A percentile compares a stretch with the other conserved stretches of the same genome.
Evolutionary conservation across 2,888 invertebrate species (phyloP).

Genomic region (Cosmopolites sordidus): DNA sequence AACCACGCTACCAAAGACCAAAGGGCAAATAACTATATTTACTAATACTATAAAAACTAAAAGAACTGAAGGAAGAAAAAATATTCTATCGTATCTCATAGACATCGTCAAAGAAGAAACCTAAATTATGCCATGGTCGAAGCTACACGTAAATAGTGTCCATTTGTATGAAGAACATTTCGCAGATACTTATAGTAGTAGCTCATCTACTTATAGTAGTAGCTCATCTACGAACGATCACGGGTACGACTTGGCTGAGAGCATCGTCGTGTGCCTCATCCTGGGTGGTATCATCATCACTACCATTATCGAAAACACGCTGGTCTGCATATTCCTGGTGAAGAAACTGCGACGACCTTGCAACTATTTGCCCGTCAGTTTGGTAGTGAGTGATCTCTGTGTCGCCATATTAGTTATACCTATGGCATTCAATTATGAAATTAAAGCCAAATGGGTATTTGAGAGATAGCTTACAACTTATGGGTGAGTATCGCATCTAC

Average conservation of each 20-base stretch:
- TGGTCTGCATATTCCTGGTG: constrained; percentile 91
- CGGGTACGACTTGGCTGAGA: constrained; percentile 45
- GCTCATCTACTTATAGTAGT: constrained; percentile 30
- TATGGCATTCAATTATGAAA: constrained; percentile 90
- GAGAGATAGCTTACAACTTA: constrained; percentile 84
- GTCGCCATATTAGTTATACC: constrained; percentile 97
- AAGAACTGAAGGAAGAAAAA: too few species aligned
- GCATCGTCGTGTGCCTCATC: constrained; percentile 68
- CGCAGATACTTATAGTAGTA: constrained; percentile 35
- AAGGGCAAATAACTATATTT: too few species aligned
- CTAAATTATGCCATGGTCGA: too few species aligned
- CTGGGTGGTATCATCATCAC: constrained; percentile 72
- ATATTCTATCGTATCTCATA: too few species aligned
- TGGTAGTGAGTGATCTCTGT: constrained; percentile 94
- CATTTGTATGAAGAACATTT: constrained; percentile 47
- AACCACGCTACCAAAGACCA: too few species aligned
- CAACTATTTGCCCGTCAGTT: constrained; percentile 87
- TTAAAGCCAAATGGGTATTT: constrained; percentile 89
- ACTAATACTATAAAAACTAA: too few species aligned
- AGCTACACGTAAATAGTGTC: background rate
- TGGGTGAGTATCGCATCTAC: too few species aligned
- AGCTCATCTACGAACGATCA: background rate
- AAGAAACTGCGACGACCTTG: constrained; percentile 84
- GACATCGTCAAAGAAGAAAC: too few species aligned
- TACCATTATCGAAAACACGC: constrained; percentile 76